Base-by-base conservation (phyloP, 2,113 vertebrate genomes). In the Lepisosteus oculatus region DNA sequence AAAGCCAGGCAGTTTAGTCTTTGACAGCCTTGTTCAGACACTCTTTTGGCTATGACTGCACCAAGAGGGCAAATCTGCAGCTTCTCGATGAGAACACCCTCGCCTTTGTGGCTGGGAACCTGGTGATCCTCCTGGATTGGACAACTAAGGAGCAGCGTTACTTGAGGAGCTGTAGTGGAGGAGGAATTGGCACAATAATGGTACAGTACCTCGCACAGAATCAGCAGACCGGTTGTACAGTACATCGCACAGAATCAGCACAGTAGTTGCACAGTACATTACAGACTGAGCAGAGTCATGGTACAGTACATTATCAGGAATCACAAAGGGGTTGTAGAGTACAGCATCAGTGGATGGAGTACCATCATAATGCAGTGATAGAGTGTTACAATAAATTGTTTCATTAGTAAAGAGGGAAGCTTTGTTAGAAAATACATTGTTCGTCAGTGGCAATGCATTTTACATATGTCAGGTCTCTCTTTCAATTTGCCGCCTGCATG, bases 41-140 rank as follows among this genome's bases (percentile, higher is more conserved):
- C 88, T 98, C 94, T 8, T 98, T 98, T 79, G 95, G 97, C 3
- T 99, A 98, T 73, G 97, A 98, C 82, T 94, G 93, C 61, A 84
- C 71, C 12, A 94, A 87, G 78, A 85, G 91, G 29, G 88, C 81
- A 44, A 99, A 98, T 79, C 88, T 99, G 29, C 90, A 94, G 61
- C 75, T 94, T 65, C 81, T 98, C 81, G 93, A 98, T 56, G 86
- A 81, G 61, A 71, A 57, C 3, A 96, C 90, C 0, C 41, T 96
- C 71, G 14, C 91, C 3, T 98, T 93, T 17, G 77, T 97, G 14
- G 97, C 97, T n/a, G 97, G 97, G 3, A 96, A 95, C 76, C 76
- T 94, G 7, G 75, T 96, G 15, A 66, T 98, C 45, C 65, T 99
- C 41, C 76, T 96, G 76, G 76, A 96, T 43, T 12, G 96, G 67